Percentiles rank a stretch among this genome's conserved stretches.
phyloP scores from a whole-genome alignment of 30 jellyfish, hydroid and myxozoan genomes.

The Chironex yamaguchii region DNA sequence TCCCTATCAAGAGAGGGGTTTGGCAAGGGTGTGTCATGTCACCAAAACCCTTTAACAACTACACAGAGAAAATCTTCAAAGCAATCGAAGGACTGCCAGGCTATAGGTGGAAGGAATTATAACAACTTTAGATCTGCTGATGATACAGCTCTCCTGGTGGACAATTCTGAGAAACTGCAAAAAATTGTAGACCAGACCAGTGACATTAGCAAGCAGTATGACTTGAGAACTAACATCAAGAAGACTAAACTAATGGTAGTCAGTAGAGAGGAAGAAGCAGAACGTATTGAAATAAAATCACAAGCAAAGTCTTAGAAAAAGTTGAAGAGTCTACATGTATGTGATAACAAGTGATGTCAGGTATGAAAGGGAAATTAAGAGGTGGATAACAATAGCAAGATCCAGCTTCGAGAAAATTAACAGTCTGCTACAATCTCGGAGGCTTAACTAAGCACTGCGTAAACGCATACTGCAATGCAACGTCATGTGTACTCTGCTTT shows the following conservation, averaged over 20 bases:
- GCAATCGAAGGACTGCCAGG: too few species aligned
- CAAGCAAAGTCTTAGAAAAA: too few species aligned
- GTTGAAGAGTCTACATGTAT: neutral
- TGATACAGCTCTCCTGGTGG: neutral
- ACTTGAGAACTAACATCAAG: neutral
- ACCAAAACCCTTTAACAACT: neutral
- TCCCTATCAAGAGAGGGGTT: neutral
- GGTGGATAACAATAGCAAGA: neutral
- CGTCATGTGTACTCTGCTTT: neutral
- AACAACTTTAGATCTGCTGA: neutral
- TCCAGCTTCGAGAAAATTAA: neutral
- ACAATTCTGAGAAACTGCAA: neutral
- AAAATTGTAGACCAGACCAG: neutral
- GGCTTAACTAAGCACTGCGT: neutral
- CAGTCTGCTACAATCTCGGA: neutral
- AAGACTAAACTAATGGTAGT: neutral
- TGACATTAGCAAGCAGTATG: neutral
- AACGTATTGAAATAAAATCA: too few species aligned
- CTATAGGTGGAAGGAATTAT: neutral
- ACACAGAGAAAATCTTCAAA: too few species aligned
- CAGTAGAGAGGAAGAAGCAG: too few species aligned
- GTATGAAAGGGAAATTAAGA: neutral
- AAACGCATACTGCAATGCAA: neutral
- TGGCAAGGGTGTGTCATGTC: neutral
- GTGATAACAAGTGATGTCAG: neutral